phyloP scores from a whole-genome alignment of 2,113 vertebrate genomes.

The Reinhardtius hippoglossoides region DNA sequence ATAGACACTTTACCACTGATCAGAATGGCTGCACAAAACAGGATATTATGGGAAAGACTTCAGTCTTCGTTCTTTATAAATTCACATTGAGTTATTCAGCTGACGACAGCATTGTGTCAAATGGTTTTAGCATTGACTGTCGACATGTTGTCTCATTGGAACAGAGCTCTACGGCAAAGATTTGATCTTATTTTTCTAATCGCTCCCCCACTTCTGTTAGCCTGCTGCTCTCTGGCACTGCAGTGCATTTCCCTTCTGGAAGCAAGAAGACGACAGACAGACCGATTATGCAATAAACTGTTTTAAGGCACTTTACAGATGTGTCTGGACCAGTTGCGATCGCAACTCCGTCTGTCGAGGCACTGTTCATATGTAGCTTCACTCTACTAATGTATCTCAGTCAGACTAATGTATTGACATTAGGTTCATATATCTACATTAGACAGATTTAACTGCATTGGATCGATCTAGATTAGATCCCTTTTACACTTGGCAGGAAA shows the following conservation, averaged over 20 bases:
- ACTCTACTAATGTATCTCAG: constrained; percentile 44
- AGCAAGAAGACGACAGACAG: constrained; percentile 70
- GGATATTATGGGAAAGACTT: constrained; percentile 3
- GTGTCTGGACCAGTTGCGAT: constrained; percentile 60
- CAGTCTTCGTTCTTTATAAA: constrained; percentile 9
- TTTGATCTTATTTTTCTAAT: constrained; percentile 40
- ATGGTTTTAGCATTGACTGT: constrained; percentile 9
- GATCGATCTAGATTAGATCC: constrained; percentile 31
- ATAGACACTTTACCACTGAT: constrained; percentile 64
- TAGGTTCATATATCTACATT: constrained; percentile 35
- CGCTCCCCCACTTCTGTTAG: constrained; percentile 22
- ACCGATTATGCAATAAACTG: constrained; percentile 74
- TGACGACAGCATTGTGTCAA: constrained; percentile 15
- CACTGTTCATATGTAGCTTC: constrained; percentile 54
- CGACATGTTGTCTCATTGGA: constrained; percentile 14
- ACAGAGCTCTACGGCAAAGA: constrained; percentile 35
- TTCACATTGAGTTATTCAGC: constrained; percentile 15
- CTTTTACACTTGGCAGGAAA: constrained; percentile 41
- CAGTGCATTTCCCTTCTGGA: constrained; percentile 63
- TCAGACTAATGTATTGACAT: constrained; percentile 34
- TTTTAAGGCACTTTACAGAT: constrained; percentile 72
- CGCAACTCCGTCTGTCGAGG: constrained; percentile 60
- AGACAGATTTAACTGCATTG: constrained; percentile 22
- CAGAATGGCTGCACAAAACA: constrained; percentile 45
- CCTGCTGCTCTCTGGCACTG: constrained; percentile 41